These are phyloP conservation scores for Megaleporinus macrocephalus DNA, from an alignment of 2,113 vertebrate genomes.

Conservation along the genomic window DNA sequence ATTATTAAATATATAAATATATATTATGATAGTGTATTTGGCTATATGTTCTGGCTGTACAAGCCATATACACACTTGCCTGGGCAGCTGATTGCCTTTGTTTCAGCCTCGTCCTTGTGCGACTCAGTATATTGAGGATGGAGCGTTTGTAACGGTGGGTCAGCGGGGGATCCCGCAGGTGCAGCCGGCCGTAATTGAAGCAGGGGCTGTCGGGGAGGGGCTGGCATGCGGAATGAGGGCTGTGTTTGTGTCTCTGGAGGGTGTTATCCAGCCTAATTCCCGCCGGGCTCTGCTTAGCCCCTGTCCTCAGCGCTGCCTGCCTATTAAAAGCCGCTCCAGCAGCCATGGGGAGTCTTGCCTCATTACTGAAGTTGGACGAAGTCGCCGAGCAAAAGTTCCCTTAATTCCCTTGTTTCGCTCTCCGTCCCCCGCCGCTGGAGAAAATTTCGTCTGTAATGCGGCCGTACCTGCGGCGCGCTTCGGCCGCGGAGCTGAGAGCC, in stretches of 20 bases:
- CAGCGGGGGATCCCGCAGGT: constrained; percentile 24
- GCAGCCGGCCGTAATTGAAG: constrained; percentile 47
- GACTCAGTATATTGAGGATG: background rate
- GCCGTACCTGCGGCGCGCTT: background rate
- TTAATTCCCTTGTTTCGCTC: constrained; percentile 23
- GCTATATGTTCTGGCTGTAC: too few species aligned
- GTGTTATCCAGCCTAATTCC: constrained; percentile 53
- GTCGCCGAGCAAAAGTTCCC: constrained; percentile 38
- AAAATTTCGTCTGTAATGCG: constrained; percentile 22
- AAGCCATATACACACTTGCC: background rate
- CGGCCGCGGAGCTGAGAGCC: constrained; percentile 26
- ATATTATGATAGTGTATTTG: too few species aligned
- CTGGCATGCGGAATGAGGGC: constrained; percentile 2
- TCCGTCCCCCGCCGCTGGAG: constrained; percentile 1
- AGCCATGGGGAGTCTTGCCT: constrained; percentile 38
- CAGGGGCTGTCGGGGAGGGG: constrained; percentile 22
- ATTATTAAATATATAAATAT: too few species aligned
- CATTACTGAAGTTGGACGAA: constrained; percentile 49
- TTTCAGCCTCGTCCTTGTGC: background rate
- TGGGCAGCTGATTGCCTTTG: constrained; percentile 9
- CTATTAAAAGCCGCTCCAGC: constrained; percentile 50
- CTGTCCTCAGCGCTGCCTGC: constrained; percentile 35
- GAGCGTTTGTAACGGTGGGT: constrained; percentile 12
- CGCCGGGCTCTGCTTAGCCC: constrained; percentile 30
- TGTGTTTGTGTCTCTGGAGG: constrained; percentile 16